Base-by-base conservation (phyloP, 2,888 invertebrate species). In the Harpalus rufipes region DNA sequence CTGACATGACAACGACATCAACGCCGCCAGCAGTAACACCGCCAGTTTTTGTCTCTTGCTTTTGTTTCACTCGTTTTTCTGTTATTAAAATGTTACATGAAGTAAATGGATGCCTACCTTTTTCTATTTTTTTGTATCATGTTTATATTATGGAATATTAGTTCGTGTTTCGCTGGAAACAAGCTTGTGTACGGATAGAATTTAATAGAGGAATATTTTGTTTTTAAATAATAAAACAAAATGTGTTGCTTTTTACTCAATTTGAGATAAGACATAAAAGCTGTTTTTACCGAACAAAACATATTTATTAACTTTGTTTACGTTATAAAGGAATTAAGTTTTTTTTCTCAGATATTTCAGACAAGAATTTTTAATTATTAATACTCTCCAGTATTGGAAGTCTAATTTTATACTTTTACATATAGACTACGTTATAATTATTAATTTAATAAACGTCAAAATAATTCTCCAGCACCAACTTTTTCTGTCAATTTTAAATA, bases 71-170 rank as follows among this genome's bases (percentile, higher is more conserved):
- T 14, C 14, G 41, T 68, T 41, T 68, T 68, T 68, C 41, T 68
- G 68, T 39, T 68, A 68, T 68, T 68, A 41, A 68, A 68, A 68
- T 68, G 68, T 68, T 25, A 39, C 41, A 68, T 68, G 68, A 14
- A 68, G 14, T 68, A 68, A 68, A 68, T 68, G 68, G 68, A 41
- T 39, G 21, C 32, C n/a, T 32, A 68, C 68, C 68, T 68, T 32
- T 63, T 63, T 63, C 21, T 63, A 21, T 21, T 63, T 63, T 63
- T 18, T 12, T 63, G 63, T 10, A 32, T 4, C 7, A 63, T 63
- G 63, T 63, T 63, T 25, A 63, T 63, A 18, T 63, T 51, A 51
- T 51, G 44, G 10, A 51, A 51, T 51, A 51, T 51, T 51, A 51
- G 44, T 51, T 51, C 44, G 2, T 51, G 12, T 51, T 51, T 51